Conservation (phyloP, 2,888 invertebrate species). For the Cyrtodaria siliqua region DNA sequence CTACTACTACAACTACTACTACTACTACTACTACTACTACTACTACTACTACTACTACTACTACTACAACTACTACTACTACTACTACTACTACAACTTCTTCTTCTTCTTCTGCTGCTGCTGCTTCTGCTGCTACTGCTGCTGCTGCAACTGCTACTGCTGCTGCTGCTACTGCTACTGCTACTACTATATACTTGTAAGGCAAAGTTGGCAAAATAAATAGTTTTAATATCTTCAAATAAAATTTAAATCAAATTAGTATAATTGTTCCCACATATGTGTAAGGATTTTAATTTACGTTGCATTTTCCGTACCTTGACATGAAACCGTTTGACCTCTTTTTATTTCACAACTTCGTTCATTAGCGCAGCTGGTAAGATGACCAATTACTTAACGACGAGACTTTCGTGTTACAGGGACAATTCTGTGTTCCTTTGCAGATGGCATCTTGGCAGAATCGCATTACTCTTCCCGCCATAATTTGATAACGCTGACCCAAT, state of each 20-base stretch:
- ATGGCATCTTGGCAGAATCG: constrained; percentile 62
- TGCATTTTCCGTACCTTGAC: no score
- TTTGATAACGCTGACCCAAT: constrained; percentile 64
- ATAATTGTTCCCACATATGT: no score
- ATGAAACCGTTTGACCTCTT: no score
- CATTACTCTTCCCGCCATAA: constrained; percentile 65
- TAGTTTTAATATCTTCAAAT: no score
- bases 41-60: constrained; percentile 7
- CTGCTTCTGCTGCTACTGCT: not conserved
- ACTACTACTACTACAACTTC: no score
- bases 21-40: constrained; percentile 4
- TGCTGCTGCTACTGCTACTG: constrained; percentile 8
- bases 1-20: not conserved
- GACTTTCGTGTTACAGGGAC: constrained; percentile 13
- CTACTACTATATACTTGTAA: no score
- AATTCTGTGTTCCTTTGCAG: constrained; percentile 38
- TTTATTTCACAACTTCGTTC: no score
- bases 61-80: not conserved
- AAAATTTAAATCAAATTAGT: no score
- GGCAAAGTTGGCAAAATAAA: no score
- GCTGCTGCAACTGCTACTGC: not conserved
- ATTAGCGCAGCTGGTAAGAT: not conserved
- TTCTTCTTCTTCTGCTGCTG: no score
- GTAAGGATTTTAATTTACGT: no score
- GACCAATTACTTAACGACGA: constrained; percentile 36